Conservation (phyloP, 2,113 vertebrate species). For the Xiphophorus maculatus region DNA sequence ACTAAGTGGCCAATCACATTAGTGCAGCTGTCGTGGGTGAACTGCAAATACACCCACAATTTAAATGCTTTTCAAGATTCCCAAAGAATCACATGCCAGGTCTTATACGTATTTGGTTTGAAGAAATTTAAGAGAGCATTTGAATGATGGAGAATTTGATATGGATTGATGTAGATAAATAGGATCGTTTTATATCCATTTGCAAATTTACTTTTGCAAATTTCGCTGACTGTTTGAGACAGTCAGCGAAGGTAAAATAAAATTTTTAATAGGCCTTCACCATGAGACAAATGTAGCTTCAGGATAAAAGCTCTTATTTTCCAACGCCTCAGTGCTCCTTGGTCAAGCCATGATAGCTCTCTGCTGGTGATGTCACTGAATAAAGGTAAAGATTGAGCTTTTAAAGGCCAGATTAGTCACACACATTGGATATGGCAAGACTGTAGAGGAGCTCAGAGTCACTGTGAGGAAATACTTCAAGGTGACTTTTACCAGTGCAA, state of each 20-base stretch:
- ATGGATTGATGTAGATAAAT: background rate
- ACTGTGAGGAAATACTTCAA: background rate
- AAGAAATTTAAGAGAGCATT: background rate
- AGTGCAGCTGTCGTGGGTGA: background rate
- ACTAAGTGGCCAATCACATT: background rate
- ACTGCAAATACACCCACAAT: background rate
- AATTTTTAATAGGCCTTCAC: background rate
- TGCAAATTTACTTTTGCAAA: background rate
- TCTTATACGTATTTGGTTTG: background rate
- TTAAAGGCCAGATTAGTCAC: constrained; percentile 11
- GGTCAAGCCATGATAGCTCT: constrained; percentile 23
- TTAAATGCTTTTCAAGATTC: background rate
- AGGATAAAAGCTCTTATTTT: constrained; percentile 12
- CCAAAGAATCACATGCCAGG: too few species aligned
- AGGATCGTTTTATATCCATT: background rate
- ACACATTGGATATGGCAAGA: background rate
- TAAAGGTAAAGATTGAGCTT: constrained; percentile 10
- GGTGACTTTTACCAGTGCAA: constrained; percentile 26
- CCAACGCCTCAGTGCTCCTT: constrained; percentile 4
- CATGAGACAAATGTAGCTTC: constrained; percentile 8
- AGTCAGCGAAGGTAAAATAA: background rate
- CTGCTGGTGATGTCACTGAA: constrained; percentile 30
- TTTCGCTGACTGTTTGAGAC: background rate
- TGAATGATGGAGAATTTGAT: background rate
- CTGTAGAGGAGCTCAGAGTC: background rate